Percentiles rank a stretch among this genome's conserved stretches.
These are phyloP conservation scores for Chalcis sispes DNA, from an alignment of 2,888 invertebrate genomes.

Conservation along the genomic window DNA sequence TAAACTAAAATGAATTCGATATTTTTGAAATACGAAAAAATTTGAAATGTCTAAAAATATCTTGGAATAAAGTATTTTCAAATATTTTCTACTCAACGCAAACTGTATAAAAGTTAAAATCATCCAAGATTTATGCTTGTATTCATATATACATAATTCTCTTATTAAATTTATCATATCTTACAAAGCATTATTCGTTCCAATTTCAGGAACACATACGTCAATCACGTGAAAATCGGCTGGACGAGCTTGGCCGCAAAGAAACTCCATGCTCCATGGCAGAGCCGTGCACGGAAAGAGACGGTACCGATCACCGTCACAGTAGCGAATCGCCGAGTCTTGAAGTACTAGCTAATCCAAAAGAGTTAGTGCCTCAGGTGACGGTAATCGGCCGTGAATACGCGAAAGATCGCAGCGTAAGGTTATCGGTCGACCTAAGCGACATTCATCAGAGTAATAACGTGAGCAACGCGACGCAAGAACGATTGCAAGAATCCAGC, in stretches of 20 bases:
- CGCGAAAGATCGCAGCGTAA: conserved; percentile 65
- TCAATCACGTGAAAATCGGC: conserved; percentile 87
- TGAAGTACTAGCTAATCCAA: conserved; percentile 41
- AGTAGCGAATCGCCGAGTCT: conserved; percentile 50
- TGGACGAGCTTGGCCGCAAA: conserved; percentile 82
- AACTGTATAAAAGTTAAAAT: too few species aligned
- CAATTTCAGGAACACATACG: conserved; percentile 83
- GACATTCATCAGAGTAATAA: conserved; percentile 75
- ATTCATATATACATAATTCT: too few species aligned
- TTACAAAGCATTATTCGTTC: too few species aligned
- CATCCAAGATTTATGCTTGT: too few species aligned
- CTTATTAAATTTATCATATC: too few species aligned
- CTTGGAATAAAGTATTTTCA: too few species aligned
- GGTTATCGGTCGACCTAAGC: conserved; percentile 68
- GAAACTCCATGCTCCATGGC: conserved; percentile 69
- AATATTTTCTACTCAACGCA: too few species aligned
- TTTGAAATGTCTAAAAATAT: too few species aligned
- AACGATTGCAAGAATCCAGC: conserved; percentile 71
- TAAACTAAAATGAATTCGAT: too few species aligned
- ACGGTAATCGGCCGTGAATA: conserved; percentile 56
- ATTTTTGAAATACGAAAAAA: too few species aligned
- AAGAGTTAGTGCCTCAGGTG: conserved; percentile 30
- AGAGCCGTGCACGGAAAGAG: conserved; percentile 47
- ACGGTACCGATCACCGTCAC: conserved; percentile 61
- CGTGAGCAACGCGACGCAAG: conserved; percentile 74